phyloP scores from a whole-genome alignment of 2,113 vertebrate genomes.

The Indicator indicator region DNA sequence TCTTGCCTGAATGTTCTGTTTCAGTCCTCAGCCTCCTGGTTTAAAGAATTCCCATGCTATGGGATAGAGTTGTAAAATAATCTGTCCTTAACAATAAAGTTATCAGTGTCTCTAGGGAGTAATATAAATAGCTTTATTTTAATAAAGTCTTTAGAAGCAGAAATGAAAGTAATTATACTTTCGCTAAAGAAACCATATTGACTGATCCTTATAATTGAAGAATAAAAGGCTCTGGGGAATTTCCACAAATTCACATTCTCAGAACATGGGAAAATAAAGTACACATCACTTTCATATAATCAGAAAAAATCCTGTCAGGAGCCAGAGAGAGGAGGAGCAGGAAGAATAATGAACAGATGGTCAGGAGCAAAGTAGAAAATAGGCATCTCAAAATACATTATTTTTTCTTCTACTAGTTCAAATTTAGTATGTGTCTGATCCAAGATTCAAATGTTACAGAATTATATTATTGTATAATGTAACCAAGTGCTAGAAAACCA shows the following conservation, averaged over 20 bases:
- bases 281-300: neutral
- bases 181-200: constrained; percentile 14
- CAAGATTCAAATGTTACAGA: neutral
- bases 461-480: neutral
- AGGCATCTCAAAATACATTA: neutral
- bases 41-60: neutral
- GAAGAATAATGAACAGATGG: neutral
- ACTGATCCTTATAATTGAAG: constrained; percentile 23
- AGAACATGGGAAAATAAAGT: neutral
- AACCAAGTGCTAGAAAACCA: neutral
- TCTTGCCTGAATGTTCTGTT: neutral
- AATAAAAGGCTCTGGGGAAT: constrained; percentile 9
- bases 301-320: neutral
- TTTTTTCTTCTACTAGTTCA: neutral
- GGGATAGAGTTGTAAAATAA: neutral
- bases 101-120: neutral
- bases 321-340: neutral
- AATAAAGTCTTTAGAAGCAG: constrained; percentile 28
- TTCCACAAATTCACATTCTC: constrained; percentile 1
- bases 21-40: neutral
- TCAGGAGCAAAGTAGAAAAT: neutral
- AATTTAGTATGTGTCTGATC: no score
- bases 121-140: constrained; percentile 18
- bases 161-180: constrained; percentile 36
- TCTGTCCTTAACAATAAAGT: neutral